Percentiles rank a stretch among this genome's conserved stretches.
phyloP scores from a whole-genome alignment of 1,140 invertebrate genomes.

The Octopus bimaculoides region DNA sequence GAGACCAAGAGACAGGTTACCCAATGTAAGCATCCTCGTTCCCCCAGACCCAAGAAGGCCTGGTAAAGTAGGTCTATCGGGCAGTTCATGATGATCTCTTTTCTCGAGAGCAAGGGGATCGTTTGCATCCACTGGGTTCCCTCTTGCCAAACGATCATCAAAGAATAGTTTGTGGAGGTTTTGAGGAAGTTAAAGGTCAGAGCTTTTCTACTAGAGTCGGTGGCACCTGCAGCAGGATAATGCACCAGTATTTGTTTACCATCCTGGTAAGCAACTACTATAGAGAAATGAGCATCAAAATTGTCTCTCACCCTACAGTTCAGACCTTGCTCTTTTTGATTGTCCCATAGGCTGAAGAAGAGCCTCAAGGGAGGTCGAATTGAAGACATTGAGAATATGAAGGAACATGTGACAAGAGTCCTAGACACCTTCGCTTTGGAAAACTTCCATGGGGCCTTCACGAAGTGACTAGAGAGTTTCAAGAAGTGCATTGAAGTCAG shows the following conservation, averaged over 20 bases:
- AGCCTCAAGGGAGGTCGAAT: not conserved
- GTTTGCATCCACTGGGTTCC: not conserved
- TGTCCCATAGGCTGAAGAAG: not conserved
- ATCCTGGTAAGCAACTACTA: not conserved
- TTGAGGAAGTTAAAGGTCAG: not conserved
- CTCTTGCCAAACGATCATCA: not conserved
- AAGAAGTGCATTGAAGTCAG: not conserved
- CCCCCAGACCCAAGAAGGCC: not conserved
- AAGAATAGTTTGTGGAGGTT: not conserved
- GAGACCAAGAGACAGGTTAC: not conserved
- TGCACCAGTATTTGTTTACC: not conserved
- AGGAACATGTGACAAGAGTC: not conserved
- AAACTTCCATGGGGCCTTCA: not conserved
- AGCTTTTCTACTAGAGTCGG: not conserved
- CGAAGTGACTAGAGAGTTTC: not conserved
- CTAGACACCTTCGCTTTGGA: not conserved
- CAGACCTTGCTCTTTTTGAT: not conserved
- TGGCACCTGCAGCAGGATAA: not conserved
- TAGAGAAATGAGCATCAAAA: not conserved
- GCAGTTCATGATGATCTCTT: not conserved
- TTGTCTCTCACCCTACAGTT: not conserved
- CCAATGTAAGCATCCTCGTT: not conserved
- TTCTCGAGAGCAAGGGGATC: not conserved
- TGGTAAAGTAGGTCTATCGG: not conserved
- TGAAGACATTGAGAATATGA: not conserved